Evolutionary conservation across 2,113 vertebrate species (phyloP), one percentile per base, ranked within the genome.

Genomic region (Leptobrachium ailaonicum): DNA sequence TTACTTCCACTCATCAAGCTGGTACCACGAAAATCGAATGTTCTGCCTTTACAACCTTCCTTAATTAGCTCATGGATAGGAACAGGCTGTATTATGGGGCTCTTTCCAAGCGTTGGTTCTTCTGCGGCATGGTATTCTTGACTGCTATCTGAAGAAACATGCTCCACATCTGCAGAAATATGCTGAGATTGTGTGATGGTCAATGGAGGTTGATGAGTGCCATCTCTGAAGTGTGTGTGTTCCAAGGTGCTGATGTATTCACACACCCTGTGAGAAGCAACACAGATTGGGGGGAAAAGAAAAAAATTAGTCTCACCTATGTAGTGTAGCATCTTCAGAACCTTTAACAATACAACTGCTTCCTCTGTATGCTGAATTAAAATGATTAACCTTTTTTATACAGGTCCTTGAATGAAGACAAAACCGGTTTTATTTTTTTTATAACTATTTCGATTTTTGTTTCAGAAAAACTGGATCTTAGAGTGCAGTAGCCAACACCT

Each of bases 241-340:
- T 99, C 98, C 89, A 99, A 69, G 0, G 95, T 96, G 83, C 96
- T 96, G 86, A 99, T 94, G 73, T 97, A 99, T 83, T 99, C 97
- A 0, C 95, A 97, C 40, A 99, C 97, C 86, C 98, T 98, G 86
- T 44, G 75, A 87, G 5, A 83, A 82, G 84, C 0, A 71, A 58
- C 5, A 41, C 20, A 11, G 66, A 44, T 88, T 71, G 45, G 0
- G 45, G 66, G 42, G 82, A 69, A 2, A 32, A 60, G 2, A 13
- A 60, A 60, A 11, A 60, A 8, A 58, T 58, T 54, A 32, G 20
- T 32, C 20, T 32, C 20, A 32, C 20, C 20, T 32, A 32, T 32
- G 20, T 32, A 32, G 20, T 32, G 20, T 32, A 32, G 20, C 20
- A 32, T 32, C 20, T 32, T 32, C 20, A 32, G 20, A 32, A 32